phyloP scores from a whole-genome alignment of 2,113 vertebrate genomes.

The Microcebus griseorufus region DNA sequence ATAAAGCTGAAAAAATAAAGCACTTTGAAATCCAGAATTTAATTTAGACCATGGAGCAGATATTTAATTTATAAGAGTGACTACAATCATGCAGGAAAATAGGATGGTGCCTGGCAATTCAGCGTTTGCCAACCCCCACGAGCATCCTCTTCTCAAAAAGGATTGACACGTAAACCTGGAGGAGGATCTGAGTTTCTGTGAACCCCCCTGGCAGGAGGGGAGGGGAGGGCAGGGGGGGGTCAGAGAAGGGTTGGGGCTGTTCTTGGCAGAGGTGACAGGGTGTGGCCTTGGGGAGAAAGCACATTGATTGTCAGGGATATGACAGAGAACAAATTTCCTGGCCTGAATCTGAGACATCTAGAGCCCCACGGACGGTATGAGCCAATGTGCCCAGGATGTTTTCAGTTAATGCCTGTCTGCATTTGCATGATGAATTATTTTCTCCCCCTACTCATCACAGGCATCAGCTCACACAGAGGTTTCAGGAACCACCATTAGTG shows the following conservation, averaged over 20 bases:
- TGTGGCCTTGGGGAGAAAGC: background rate
- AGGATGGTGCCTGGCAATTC: background rate
- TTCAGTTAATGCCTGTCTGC: background rate
- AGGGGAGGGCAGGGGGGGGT: background rate
- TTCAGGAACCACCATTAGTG: background rate
- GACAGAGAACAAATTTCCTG: background rate
- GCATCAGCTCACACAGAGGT: background rate
- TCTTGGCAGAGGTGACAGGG: background rate
- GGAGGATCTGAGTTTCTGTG: background rate
- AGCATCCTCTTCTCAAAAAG: background rate
- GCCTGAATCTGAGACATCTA: background rate
- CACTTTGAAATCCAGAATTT: slow-evolving; percentile 15
- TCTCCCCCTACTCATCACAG: background rate
- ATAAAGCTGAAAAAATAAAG: background rate
- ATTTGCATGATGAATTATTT: background rate
- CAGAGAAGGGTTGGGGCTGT: no score
- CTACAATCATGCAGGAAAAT: background rate
- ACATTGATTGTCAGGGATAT: background rate
- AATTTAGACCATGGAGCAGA: background rate
- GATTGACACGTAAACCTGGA: background rate
- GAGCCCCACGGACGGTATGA: background rate
- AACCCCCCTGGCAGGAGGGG: background rate
- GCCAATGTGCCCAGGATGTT: background rate
- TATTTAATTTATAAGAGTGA: background rate
- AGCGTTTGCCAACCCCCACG: background rate